Percentiles rank a stretch among this genome's conserved stretches.
Evolutionary conservation across 2,797 vertebrate genomes (phyloP).

Genomic region (Lemur catta): DNA sequence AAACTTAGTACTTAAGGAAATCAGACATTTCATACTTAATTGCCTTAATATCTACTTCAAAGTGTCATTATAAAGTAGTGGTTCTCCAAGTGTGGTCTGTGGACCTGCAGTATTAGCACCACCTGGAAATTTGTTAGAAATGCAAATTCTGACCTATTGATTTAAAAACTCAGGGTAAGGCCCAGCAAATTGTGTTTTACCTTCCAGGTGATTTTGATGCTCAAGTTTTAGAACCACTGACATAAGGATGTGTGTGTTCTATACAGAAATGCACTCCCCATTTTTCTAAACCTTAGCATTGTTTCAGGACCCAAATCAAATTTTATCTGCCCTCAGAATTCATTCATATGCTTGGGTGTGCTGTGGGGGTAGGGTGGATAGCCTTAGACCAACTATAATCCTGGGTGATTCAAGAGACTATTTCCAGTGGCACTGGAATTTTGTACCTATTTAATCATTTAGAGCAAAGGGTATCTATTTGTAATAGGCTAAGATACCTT

Average conservation of each 20-base stretch:
- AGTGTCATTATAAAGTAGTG: not conserved
- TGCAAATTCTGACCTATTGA: not conserved
- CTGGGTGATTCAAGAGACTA: not conserved
- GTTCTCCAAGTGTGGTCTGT: not conserved
- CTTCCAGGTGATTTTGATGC: not conserved
- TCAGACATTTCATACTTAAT: no score
- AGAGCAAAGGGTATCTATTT: not conserved
- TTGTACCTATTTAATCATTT: not conserved
- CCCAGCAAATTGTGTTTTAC: not conserved
- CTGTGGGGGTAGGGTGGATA: not conserved
- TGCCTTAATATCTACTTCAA: not conserved
- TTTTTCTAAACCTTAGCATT: not conserved
- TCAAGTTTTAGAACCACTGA: not conserved
- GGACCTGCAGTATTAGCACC: not conserved
- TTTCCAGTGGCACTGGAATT: not conserved
- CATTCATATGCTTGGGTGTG: not conserved
- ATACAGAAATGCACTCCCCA: not conserved
- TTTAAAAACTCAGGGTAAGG: not conserved
- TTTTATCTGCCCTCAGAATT: not conserved
- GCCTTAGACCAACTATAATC: not conserved
- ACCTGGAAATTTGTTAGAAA: slow-evolving; percentile 3
- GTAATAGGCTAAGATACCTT: not conserved
- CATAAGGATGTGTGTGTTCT: not conserved
- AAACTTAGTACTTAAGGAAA: no score
- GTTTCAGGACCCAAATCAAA: slow-evolving; percentile 5